Conservation (phyloP, 2,113 vertebrate species). For the Xenopus tropicalis region DNA sequence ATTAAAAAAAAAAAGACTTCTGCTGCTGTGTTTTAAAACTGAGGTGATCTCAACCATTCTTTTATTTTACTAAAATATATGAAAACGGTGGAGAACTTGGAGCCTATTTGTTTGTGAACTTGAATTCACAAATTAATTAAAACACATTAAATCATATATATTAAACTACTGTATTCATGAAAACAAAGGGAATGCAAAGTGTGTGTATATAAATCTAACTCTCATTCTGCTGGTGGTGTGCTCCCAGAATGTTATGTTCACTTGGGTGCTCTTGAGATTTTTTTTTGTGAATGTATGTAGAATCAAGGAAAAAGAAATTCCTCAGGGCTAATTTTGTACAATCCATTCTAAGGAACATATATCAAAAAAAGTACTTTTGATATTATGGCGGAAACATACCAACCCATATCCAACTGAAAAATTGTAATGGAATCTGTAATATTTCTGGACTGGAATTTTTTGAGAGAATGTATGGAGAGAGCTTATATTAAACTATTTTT, state of each 20-base stretch:
- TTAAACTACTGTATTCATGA: conserved; percentile 15
- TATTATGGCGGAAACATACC: not conserved
- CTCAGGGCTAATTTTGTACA: conserved; percentile 38
- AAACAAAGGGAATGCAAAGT: conserved; percentile 25
- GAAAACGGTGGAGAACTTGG: conserved; percentile 24
- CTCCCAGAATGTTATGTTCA: not conserved
- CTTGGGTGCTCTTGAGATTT: conserved; percentile 31
- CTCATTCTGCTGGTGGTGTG: not conserved
- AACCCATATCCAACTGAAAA: conserved; percentile 8
- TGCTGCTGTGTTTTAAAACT: conserved; percentile 45
- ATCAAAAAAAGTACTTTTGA: conserved; percentile 19
- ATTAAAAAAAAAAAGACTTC: conserved; percentile 11
- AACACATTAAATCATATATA: not conserved
- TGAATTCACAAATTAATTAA: conserved; percentile 46
- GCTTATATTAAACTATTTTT: conserved; percentile 40
- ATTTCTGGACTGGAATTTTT: not conserved
- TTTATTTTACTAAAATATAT: conserved; percentile 17
- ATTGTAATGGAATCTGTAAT: conserved; percentile 15
- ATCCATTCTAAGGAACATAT: conserved; percentile 10
- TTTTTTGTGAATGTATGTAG: conserved; percentile 12
- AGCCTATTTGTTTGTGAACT: conserved; percentile 39
- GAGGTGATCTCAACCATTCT: conserved; percentile 39
- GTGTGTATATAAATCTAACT: conserved; percentile 8
- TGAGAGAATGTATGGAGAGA: conserved; percentile 24
- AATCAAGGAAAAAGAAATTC: not conserved